Evolutionary conservation across 1,140 invertebrate genomes (phyloP).

Genomic region (Saccostrea echinata): DNA sequence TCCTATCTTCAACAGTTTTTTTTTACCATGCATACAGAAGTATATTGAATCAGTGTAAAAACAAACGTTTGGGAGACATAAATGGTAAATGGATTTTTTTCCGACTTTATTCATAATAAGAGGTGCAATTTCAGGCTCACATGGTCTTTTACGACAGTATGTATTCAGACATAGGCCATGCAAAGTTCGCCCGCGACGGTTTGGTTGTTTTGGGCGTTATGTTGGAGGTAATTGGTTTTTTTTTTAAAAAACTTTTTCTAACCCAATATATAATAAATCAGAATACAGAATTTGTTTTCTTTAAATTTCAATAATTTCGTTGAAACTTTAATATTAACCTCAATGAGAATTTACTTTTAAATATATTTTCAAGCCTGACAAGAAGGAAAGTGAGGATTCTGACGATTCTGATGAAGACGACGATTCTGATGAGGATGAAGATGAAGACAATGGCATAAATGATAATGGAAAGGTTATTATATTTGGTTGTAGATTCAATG

Average conservation of each 20-base stretch:
- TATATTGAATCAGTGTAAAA: too few species aligned
- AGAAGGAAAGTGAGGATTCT: not conserved
- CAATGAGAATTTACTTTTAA: not conserved
- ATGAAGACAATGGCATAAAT: not conserved
- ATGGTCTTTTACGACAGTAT: constrained; percentile 1
- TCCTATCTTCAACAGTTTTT: too few species aligned
- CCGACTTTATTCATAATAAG: too few species aligned
- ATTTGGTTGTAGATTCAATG: too few species aligned
- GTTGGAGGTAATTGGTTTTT: not conserved
- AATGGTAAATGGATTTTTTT: too few species aligned
- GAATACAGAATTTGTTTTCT: not conserved
- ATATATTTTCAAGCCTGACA: not conserved
- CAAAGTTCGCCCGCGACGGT: not conserved
- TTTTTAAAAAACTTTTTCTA: not conserved
- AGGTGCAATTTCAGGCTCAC: not conserved
- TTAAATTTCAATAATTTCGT: not conserved
- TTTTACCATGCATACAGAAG: too few species aligned
- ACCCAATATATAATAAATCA: not conserved
- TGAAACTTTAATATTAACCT: not conserved
- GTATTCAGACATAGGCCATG: not conserved
- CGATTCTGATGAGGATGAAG: not conserved
- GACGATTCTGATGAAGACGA: not conserved
- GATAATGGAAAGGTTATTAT: not conserved
- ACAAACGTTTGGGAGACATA: too few species aligned
- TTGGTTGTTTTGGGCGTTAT: not conserved